These are phyloP conservation scores for Dasypus novemcinctus DNA, from an alignment of 2,113 vertebrate genomes.

Conservation along the genomic window DNA sequence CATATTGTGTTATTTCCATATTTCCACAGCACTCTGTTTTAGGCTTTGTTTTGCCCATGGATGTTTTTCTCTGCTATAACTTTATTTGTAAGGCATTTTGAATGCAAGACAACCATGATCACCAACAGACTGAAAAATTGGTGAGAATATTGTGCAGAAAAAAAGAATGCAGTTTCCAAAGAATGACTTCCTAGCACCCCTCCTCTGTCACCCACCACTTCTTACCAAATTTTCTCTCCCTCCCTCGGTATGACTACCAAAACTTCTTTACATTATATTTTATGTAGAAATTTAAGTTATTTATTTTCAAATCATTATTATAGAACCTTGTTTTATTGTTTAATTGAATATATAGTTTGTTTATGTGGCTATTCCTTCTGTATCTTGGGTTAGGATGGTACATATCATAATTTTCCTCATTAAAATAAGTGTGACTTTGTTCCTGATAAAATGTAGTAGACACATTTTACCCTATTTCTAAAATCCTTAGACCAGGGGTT, in stretches of 20 bases:
- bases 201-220: neutral
- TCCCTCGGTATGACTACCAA: neutral
- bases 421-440: slow-evolving; percentile 26
- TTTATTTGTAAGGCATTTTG: neutral
- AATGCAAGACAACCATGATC: neutral
- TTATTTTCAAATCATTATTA: slow-evolving; percentile 21
- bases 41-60: neutral
- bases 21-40: neutral
- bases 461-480: neutral
- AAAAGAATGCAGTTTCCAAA: neutral
- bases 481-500: neutral
- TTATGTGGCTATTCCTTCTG: neutral
- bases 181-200: neutral
- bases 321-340: neutral
- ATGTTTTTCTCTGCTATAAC: neutral
- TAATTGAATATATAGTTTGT: slow-evolving; percentile 3
- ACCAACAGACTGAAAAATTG: neutral
- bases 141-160: neutral
- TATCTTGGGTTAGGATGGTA: slow-evolving; percentile 11
- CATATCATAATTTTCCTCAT: neutral
- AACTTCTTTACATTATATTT: neutral
- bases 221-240: neutral
- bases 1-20: neutral
- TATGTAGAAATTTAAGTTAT: neutral
- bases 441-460: neutral